phyloP scores from a whole-genome alignment of 2,888 invertebrate species.

The Drosophila cognata region DNA sequence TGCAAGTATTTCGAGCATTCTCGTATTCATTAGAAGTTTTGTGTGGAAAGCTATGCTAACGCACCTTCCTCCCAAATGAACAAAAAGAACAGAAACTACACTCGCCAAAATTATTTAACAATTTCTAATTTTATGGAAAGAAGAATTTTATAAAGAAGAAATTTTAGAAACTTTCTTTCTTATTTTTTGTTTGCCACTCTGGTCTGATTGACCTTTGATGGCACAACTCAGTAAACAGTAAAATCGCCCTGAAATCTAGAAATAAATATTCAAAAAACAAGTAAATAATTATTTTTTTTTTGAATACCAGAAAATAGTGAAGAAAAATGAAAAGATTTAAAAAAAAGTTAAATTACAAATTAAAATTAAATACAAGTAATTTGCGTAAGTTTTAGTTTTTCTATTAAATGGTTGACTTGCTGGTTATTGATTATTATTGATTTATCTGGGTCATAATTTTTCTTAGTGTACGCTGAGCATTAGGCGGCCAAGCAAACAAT shows the following conservation, averaged over 20 bases:
- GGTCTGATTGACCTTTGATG: not conserved
- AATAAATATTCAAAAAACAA: too few species aligned
- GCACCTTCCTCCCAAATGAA: not conserved
- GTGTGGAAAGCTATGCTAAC: slow-evolving; percentile 21
- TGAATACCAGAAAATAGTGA: not conserved
- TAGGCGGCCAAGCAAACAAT: not conserved
- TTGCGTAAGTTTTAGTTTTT: not conserved
- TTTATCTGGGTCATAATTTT: not conserved
- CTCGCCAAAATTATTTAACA: not conserved
- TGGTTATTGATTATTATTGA: not conserved
- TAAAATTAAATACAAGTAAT: not conserved
- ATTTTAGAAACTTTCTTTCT: not conserved
- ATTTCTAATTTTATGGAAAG: not conserved
- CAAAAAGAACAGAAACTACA: not conserved
- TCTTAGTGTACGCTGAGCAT: slow-evolving; percentile 2
- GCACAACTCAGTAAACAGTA: not conserved
- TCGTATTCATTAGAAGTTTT: slow-evolving; percentile 47
- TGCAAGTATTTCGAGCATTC: slow-evolving; percentile 42
- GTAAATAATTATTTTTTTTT: not conserved
- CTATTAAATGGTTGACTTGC: not conserved
- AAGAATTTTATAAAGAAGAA: not conserved
- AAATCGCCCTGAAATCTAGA: too few species aligned
- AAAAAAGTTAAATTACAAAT: not conserved
- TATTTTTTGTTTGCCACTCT: not conserved
- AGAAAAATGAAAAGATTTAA: too few species aligned